A percentile compares a stretch with the other conserved stretches of the same genome.
Evolutionary conservation across 2,113 vertebrate species (phyloP).

Genomic region (Pedetes capensis): DNA sequence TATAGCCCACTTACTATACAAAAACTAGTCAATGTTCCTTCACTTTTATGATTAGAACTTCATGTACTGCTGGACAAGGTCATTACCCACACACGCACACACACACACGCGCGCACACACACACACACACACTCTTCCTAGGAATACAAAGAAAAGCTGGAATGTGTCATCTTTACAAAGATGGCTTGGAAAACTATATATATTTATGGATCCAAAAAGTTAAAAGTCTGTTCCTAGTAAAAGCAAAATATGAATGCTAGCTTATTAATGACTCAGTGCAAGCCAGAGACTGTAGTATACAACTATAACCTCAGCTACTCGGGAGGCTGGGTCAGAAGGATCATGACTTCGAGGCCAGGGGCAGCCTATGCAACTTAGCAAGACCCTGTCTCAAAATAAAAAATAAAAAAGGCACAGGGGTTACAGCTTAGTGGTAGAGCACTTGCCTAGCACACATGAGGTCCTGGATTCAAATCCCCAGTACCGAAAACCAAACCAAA

Average conservation of each 20-base stretch:
- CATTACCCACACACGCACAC: neutral
- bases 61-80: neutral
- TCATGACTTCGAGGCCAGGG: too few species aligned
- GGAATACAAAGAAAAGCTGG: neutral
- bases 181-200: neutral
- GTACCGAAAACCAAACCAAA: too few species aligned
- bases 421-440: too few species aligned
- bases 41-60: neutral
- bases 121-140: neutral
- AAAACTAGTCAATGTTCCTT: neutral
- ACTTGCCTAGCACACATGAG: too few species aligned
- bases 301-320: too few species aligned
- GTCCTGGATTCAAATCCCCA: too few species aligned
- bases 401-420: too few species aligned
- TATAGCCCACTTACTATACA: fast-evolving
- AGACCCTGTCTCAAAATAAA: too few species aligned
- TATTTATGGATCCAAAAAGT: neutral
- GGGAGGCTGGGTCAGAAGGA: too few species aligned
- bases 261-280: neutral
- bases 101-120: neutral
- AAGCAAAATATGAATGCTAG: neutral
- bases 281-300: too few species aligned
- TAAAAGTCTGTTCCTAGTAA: neutral
- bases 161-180: neutral
- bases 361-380: too few species aligned